phyloP scores from a whole-genome alignment of 2,888 invertebrate species.

The Leucoptera coffeella region DNA sequence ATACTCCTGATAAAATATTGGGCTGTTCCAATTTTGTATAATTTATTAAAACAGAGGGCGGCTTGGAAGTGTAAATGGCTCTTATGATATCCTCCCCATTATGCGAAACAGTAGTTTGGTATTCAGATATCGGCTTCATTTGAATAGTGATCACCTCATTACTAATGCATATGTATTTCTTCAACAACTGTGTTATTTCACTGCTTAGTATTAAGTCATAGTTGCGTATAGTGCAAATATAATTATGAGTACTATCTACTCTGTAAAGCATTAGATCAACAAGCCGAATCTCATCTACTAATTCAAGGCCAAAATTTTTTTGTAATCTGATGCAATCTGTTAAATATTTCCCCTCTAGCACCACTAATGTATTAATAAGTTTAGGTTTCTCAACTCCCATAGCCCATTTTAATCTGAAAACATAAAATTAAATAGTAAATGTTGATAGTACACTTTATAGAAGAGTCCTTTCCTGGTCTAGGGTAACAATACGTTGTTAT shows the following conservation, averaged over 20 bases:
- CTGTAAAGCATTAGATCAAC: slow-evolving; percentile 22
- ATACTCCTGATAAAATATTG: slow-evolving; percentile 36
- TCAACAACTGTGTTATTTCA: slow-evolving; percentile 27
- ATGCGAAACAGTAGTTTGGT: slow-evolving; percentile 14
- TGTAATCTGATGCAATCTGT: slow-evolving; percentile 18
- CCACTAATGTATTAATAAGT: slow-evolving; percentile 18
- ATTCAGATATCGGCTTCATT: slow-evolving; percentile 30
- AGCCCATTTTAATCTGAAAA: slow-evolving; percentile 23
- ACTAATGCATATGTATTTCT: slow-evolving; percentile 16
- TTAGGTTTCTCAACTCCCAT: slow-evolving; percentile 11
- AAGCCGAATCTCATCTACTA: slow-evolving; percentile 18
- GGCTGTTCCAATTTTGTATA: slow-evolving; percentile 37
- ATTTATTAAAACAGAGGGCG: slow-evolving; percentile 9
- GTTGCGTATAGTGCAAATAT: slow-evolving; percentile 25
- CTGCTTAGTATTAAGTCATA: slow-evolving; percentile 26
- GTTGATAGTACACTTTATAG: too few species aligned
- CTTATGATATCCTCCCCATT: slow-evolving; percentile 24
- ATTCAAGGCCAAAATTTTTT: slow-evolving; percentile 12
- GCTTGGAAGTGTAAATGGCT: slow-evolving; percentile 15
- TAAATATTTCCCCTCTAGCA: slow-evolving; percentile 35
- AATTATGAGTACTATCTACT: slow-evolving; percentile 13
- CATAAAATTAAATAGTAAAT: slow-evolving; percentile 1
- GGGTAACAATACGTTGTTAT: too few species aligned
- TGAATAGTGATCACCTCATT: slow-evolving; percentile 22
- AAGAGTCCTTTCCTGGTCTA: too few species aligned